These are phyloP conservation scores for Hydriomena furcata DNA, from an alignment of 2,888 invertebrate species.

Conservation along the genomic window DNA sequence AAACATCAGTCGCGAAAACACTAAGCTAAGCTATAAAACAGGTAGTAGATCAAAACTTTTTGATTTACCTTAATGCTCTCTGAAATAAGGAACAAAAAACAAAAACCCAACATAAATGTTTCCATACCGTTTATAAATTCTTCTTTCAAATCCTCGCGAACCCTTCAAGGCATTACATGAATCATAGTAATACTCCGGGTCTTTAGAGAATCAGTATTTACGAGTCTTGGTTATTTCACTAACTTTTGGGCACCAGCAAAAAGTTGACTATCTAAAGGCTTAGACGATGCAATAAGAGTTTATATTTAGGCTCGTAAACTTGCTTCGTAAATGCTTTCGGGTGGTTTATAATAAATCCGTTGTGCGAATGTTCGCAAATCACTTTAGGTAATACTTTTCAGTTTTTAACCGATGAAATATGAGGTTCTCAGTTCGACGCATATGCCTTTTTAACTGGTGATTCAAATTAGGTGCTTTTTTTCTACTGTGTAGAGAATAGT, in stretches of 20 bases:
- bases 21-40: neutral
- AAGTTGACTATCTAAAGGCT: conserved; percentile 42
- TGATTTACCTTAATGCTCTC: no score
- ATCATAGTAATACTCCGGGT: conserved; percentile 33
- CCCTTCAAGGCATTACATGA: conserved; percentile 24
- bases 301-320: conserved; percentile 34
- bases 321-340: conserved; percentile 22
- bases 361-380: neutral
- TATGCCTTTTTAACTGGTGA: no score
- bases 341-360: conserved; percentile 7
- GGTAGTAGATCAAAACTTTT: no score
- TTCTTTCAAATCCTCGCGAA: conserved; percentile 16
- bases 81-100: neutral
- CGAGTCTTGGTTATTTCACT: conserved; percentile 42
- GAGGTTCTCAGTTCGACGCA: no score
- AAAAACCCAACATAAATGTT: neutral
- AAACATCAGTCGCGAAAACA: neutral
- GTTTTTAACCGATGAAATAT: no score
- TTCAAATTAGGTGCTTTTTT: no score
- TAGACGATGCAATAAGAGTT: conserved; percentile 37
- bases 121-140: conserved; percentile 9
- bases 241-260: conserved; percentile 40
- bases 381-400: neutral
- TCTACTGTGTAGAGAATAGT: no score
- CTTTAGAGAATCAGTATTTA: conserved; percentile 47